Base-by-base conservation (phyloP, 2,888 invertebrate genomes). In the Morinoia aosen region DNA sequence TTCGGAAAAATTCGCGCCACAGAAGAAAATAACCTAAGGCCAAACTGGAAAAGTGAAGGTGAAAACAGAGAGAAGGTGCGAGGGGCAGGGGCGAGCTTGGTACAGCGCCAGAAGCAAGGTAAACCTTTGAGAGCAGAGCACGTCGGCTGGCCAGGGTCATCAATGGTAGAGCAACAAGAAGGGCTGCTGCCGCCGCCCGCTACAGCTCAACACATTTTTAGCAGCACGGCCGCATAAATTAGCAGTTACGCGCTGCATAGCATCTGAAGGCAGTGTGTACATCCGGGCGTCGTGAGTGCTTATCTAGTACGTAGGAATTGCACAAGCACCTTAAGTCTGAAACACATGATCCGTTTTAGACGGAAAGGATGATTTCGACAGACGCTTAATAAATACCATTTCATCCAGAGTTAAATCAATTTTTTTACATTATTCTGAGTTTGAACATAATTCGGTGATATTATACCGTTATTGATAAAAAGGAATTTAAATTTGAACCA, bases 101-200 rank as follows among this genome's bases (percentile, higher is more conserved):
- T 93, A 93, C 33, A 56, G 57, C 93, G 93, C 93, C 93, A 93
- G 93, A 57, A 93, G 93, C 93, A 93, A 93, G 93, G 93, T 57
- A 93, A 93, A 57, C 11, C 93, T 93, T 93, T n/a, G 93, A 93
- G 93, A 93, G 93, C 93, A 93, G 93, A 33, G 93, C 58, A 93
- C 93, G n/a, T 25, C 25, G 76, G 39, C 93, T 93, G 93, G 57
- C 93, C 93, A 93, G 93, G 93, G 93, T 93, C 93, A 93, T 33
- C 25, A 57, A 93, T 93, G 93, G 39, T 14, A 5, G 57, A 57
- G 93, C 57, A 57, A 91, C 58, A 56, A 57, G 93, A 39, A 48
- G 48, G 48, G 93, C 93, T 93, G 93, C 93, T 11, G 48, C 93
- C 57, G 48, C 93, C 57, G 90, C 90, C 90, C 19, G 40, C 16